phyloP scores from a whole-genome alignment of 2,113 vertebrate genomes.

The Fukomys damarensis region DNA sequence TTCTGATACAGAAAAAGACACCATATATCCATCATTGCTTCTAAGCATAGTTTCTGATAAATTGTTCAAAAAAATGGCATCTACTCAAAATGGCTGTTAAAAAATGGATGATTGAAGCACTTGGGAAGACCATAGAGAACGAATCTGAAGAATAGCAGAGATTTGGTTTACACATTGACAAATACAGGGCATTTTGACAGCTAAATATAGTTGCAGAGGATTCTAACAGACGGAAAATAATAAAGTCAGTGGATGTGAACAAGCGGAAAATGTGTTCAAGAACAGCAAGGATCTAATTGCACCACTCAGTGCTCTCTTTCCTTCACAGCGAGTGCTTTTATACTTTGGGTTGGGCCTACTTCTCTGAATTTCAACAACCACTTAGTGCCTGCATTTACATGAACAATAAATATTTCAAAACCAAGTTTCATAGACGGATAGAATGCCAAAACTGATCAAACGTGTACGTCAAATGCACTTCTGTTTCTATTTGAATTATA shows the following conservation, averaged over 20 bases:
- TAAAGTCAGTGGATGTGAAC: neutral
- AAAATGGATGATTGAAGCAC: neutral
- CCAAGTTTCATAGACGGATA: neutral
- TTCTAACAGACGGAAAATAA: neutral
- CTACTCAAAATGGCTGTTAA: neutral
- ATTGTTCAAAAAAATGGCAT: neutral
- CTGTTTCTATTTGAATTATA: neutral
- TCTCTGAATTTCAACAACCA: neutral
- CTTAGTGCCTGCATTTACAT: neutral
- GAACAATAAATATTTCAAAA: neutral
- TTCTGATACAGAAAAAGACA: neutral
- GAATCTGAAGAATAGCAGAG: neutral
- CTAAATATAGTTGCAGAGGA: neutral
- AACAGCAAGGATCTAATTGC: neutral
- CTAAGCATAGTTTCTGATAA: neutral
- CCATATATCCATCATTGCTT: neutral
- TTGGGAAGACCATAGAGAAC: neutral
- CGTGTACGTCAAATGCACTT: neutral
- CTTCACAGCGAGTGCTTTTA: neutral
- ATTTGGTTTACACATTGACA: neutral
- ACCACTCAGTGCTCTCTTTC: neutral
- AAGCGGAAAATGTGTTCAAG: conserved; percentile 24
- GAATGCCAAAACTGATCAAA: neutral
- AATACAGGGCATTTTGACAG: neutral
- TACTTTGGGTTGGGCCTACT: neutral